These are phyloP conservation scores for Zaprionus ornatus DNA, from an alignment of 1,140 invertebrate genomes.

Conservation along the genomic window DNA sequence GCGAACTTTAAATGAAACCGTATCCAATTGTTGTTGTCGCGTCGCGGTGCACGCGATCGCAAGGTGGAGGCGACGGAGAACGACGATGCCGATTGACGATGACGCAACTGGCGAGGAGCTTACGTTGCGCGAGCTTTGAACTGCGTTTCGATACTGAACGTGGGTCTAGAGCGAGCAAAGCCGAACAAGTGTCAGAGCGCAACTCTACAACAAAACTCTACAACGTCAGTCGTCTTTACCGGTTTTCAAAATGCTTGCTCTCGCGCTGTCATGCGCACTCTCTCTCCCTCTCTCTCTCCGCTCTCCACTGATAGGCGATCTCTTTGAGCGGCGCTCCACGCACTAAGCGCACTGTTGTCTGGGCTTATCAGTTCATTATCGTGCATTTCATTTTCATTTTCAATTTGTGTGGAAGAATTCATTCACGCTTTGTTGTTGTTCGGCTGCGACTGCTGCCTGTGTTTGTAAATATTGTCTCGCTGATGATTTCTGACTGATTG, in stretches of 20 bases:
- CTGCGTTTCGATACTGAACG: conserved; percentile 63
- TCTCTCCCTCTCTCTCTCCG: background rate
- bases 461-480: conserved; percentile 56
- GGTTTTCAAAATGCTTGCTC: conserved; percentile 42
- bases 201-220: conserved; percentile 62
- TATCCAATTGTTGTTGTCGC: conserved; percentile 59
- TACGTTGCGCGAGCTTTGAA: conserved; percentile 63
- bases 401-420: conserved; percentile 75
- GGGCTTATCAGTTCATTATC: conserved; percentile 73
- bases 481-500: conserved; percentile 62
- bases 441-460: background rate
- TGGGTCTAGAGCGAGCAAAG: conserved; percentile 39
- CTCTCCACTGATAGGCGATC: conserved; percentile 55
- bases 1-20: conserved; percentile 50
- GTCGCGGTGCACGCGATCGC: conserved; percentile 36
- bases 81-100: conserved; percentile 11
- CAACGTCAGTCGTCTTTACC: conserved; percentile 41
- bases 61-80: conserved; percentile 23
- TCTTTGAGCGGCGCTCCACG: conserved; percentile 53
- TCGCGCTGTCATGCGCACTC: conserved; percentile 1
- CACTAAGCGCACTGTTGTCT: conserved; percentile 26
- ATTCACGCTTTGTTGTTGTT: conserved; percentile 66
- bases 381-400: conserved; percentile 66
- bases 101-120: conserved; percentile 39
- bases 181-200: conserved; percentile 66